These are phyloP conservation scores for Metalampra italica DNA, from an alignment of 2,888 invertebrate genomes.

Conservation along the genomic window DNA sequence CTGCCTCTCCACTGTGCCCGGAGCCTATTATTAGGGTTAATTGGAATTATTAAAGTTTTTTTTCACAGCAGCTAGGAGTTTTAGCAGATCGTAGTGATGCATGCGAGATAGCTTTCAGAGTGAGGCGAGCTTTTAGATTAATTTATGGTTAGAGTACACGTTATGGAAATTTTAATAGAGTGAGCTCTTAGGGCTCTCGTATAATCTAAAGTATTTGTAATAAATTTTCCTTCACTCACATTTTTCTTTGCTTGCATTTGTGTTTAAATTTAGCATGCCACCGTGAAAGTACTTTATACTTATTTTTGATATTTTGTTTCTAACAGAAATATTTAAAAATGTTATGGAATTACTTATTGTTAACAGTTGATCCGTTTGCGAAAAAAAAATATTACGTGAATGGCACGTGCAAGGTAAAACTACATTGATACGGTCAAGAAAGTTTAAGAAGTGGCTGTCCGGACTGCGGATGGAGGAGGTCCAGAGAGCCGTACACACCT, in stretches of 20 bases:
- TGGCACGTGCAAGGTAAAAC: too few species aligned
- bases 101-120: slow-evolving; percentile 50
- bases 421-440: too few species aligned
- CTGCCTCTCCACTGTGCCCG: slow-evolving; percentile 55
- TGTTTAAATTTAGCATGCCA: slow-evolving; percentile 13
- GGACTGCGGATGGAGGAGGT: too few species aligned
- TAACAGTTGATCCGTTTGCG: too few species aligned
- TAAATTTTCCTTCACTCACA: slow-evolving; percentile 18
- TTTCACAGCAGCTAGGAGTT: slow-evolving; percentile 63
- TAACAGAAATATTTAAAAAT: neutral
- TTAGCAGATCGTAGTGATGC: slow-evolving; percentile 64
- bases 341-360: too few species aligned
- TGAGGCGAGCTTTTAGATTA: slow-evolving; percentile 61
- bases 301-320: neutral
- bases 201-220: slow-evolving; percentile 13
- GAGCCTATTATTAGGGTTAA: slow-evolving; percentile 76
- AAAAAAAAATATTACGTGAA: too few species aligned
- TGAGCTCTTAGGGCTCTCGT: slow-evolving; percentile 24
- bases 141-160: slow-evolving; percentile 57
- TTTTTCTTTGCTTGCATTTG: slow-evolving; percentile 16
- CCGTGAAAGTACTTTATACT: slow-evolving; percentile 10
- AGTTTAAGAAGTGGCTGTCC: too few species aligned
- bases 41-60: slow-evolving; percentile 75
- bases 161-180: slow-evolving; percentile 64
- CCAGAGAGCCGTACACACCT: too few species aligned